Base-by-base conservation (phyloP, 2,888 invertebrate species). In the Rotaria macrura region DNA sequence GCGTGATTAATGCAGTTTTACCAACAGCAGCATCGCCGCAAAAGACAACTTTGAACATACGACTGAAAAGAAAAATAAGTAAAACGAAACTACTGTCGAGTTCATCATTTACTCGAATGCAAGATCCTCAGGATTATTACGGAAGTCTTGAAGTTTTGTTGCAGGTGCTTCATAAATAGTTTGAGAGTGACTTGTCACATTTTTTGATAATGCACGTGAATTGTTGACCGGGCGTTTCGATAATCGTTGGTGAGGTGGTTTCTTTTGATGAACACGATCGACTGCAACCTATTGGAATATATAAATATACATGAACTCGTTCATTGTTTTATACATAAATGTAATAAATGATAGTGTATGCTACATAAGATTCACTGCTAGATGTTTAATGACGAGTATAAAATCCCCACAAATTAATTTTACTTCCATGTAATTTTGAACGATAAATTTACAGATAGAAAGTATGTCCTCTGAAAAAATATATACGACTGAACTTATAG, bases 1-100 rank as follows among this genome's bases (percentile, higher is more conserved):
- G 89, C 89, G 92, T 91, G 85, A 93, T 93, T 88, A 93, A 92
- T 86, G 92, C 92, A 12, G 93, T 92, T 89, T 93, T 93, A 10
- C 93, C 93, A 3, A 93, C 93, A 4, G 84, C 86, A 0, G 93
- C 93, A 88, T 93, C 93, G 0, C 93, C 93, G 25, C 93, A 93
- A 87, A 93, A 91, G 12, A 93, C 93, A 6, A 93, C 92, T 88
- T 93, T 93, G 89, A 92, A 93, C 85, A 93, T 92, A 84, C 93
- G 89, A 65, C 65, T 65, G 7, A 6, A 65, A 4, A 65, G 17
- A 65, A 52, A 52, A 65, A 17, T 5, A 17, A 34, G 6, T 17
- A 57, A 12, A 6, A 34, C 7, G 14, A 54, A 65, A 34, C 4
- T 17, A 29, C 2, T 3, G 5, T 10, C 65, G 14, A 34, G 49